Evolutionary conservation across 2,888 invertebrate species (phyloP).

Genomic region (Sarcophaga rosellei): DNA sequence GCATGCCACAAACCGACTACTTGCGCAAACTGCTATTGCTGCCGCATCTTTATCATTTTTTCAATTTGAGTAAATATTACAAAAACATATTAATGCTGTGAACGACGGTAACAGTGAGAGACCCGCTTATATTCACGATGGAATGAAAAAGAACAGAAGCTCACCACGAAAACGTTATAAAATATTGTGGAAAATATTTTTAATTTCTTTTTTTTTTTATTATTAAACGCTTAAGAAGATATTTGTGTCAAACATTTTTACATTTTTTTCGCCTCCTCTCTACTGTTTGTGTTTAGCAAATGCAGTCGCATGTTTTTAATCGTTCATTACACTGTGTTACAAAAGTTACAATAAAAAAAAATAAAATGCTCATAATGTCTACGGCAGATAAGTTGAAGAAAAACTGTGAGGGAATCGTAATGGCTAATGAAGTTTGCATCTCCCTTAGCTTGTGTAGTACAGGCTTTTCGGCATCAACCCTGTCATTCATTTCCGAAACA

Average conservation of each 20-base stretch:
- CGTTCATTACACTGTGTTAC: too few species aligned
- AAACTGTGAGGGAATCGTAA: too few species aligned
- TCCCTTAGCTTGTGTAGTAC: too few species aligned
- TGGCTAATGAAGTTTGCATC: too few species aligned
- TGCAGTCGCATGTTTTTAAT: too few species aligned
- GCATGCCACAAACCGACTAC: slow-evolving; percentile 8
- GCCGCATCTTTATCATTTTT: background rate
- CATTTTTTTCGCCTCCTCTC: background rate
- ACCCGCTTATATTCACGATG: slow-evolving; percentile 4
- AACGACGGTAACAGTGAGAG: slow-evolving; percentile 7
- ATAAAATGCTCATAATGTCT: too few species aligned
- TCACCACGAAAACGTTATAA: background rate
- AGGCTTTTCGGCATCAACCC: too few species aligned
- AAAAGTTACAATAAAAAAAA: too few species aligned
- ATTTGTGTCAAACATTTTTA: slow-evolving; percentile 47
- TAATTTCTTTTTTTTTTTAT: background rate
- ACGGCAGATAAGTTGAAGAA: too few species aligned
- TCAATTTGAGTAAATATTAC: background rate
- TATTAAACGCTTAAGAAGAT: slow-evolving; percentile 46
- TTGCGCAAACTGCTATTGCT: background rate
- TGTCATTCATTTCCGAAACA: too few species aligned
- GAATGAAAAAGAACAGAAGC: slow-evolving; percentile 13
- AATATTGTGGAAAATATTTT: slow-evolving; percentile 4
- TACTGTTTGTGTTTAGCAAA: too few species aligned
- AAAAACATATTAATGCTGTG: slow-evolving; percentile 29